phyloP scores from a whole-genome alignment of 2,797 vertebrate species.

The Premnoplex brunnescens region DNA sequence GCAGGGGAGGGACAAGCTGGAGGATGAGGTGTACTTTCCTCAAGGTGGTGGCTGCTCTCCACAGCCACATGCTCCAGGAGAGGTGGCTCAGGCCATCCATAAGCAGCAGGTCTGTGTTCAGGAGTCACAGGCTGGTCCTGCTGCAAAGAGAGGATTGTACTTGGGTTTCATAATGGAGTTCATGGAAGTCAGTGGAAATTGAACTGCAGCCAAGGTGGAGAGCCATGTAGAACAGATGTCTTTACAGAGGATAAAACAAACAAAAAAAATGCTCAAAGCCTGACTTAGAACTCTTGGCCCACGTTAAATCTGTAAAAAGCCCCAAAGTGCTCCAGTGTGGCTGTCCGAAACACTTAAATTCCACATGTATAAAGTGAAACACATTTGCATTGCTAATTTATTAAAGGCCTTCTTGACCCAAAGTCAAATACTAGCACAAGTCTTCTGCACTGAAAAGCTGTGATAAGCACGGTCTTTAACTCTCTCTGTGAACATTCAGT shows the following conservation, averaged over 20 bases:
- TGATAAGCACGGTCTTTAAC: constrained; percentile 31
- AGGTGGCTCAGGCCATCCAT: not conserved
- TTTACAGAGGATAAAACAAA: constrained; percentile 51
- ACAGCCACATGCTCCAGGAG: not conserved
- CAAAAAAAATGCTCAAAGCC: constrained; percentile 36
- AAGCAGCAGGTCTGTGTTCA: not conserved
- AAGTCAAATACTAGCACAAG: constrained; percentile 23
- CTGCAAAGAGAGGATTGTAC: not conserved
- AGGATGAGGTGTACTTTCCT: not conserved
- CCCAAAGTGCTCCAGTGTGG: constrained; percentile 33
- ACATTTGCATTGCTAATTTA: constrained; percentile 68
- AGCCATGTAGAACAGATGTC: constrained; percentile 43
- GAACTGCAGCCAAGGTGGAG: constrained; percentile 35
- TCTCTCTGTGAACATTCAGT: constrained; percentile 3
- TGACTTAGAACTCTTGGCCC: constrained; percentile 36
- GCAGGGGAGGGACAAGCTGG: not conserved
- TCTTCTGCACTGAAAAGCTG: constrained; percentile 24
- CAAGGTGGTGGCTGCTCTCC: not conserved
- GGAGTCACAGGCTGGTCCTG: not conserved
- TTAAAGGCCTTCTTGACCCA: constrained; percentile 44
- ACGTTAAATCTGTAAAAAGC: constrained; percentile 1
- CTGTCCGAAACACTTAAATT: constrained; percentile 37
- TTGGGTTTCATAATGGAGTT: constrained; percentile 37
- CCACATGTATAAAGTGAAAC: constrained; percentile 44
- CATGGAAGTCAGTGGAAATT: constrained; percentile 13